Base-by-base conservation (phyloP, 2,797 vertebrate species). In the Micropoecilia bifurca region DNA sequence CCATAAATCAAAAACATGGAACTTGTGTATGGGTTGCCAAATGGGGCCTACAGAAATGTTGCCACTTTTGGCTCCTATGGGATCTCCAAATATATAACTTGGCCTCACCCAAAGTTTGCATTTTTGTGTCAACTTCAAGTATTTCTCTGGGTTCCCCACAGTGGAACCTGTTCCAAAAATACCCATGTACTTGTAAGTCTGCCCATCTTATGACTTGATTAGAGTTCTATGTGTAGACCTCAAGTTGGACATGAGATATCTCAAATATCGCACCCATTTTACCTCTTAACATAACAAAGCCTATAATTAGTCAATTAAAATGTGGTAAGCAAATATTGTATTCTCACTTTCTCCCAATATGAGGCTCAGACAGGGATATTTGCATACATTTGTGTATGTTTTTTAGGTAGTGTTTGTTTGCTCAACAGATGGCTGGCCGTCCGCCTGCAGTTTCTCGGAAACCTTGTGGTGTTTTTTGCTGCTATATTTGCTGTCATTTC, bases 391-490 rank as follows among this genome's bases (percentile, higher is more conserved):
- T 41, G 20, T 68, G 1, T 39, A 22, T 50, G 0, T 72, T 9
- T 80, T 6, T 73, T n/a, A 33, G 72, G 12, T 73, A 2, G 79
- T 71, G 0, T 81, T 53, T 74, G 4, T 79, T 83, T 20, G 3
- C 46, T 47, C n/a, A 63, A 69, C 93, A 99, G 99, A 92, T 99
- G 99, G 99, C 88, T 99, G 79, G 98, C 98, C 20, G 92, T 99
- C 73, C 97, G 98, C 6, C 90, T 99, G 92, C 98, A 99, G 92
- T 96, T 96, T 0, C 79, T 99, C n/a, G 99, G 98, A 50, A 99
- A 96, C 86, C 86, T 99, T 82, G 94, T 98, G 46, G 95, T 99
- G 81, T 98, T 99, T 94, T 98, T 96, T 75, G 72, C 98, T 0
- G 96, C 97, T 0, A 85, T 99, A 80, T 92, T 99, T 76, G 97